These are phyloP conservation scores for Hypsopygia costalis DNA, from an alignment of 2,888 invertebrate species.

Conservation along the genomic window DNA sequence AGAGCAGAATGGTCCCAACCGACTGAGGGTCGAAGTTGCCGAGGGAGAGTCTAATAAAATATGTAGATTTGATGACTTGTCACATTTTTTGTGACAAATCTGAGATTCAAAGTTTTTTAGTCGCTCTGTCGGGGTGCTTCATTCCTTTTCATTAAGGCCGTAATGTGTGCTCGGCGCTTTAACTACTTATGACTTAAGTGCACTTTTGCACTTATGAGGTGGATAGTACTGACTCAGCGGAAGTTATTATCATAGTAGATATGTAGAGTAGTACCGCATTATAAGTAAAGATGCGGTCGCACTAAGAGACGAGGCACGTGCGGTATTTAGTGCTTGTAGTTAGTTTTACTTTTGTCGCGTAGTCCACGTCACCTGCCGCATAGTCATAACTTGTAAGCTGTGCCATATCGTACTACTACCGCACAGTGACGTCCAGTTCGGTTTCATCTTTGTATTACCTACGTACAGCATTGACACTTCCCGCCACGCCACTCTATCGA, in stretches of 20 bases:
- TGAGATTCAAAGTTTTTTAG: slow-evolving; percentile 74
- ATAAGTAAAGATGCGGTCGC: too few species aligned
- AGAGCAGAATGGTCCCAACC: slow-evolving; percentile 46
- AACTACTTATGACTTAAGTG: slow-evolving; percentile 19
- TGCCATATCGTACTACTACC: too few species aligned
- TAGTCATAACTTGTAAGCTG: too few species aligned
- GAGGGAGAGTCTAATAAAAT: slow-evolving; percentile 76
- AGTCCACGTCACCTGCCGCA: too few species aligned
- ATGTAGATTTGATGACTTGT: slow-evolving; percentile 81
- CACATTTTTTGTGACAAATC: slow-evolving; percentile 79
- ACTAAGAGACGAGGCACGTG: too few species aligned
- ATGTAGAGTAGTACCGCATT: too few species aligned
- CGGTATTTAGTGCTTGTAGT: too few species aligned
- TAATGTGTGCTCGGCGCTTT: slow-evolving; percentile 31
- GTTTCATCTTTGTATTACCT: too few species aligned
- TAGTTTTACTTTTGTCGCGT: too few species aligned
- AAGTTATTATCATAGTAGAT: not conserved
- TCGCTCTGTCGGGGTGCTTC: slow-evolving; percentile 45
- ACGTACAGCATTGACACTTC: too few species aligned
- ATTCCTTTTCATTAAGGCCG: slow-evolving; percentile 48
- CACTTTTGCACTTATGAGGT: not conserved
- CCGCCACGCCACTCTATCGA: too few species aligned
- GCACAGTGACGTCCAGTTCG: too few species aligned
- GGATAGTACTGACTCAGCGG: slow-evolving; percentile 1
- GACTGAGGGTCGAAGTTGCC: slow-evolving; percentile 68